Conservation (phyloP, 2,113 vertebrate genomes). For the Pseudonaja textilis region DNA sequence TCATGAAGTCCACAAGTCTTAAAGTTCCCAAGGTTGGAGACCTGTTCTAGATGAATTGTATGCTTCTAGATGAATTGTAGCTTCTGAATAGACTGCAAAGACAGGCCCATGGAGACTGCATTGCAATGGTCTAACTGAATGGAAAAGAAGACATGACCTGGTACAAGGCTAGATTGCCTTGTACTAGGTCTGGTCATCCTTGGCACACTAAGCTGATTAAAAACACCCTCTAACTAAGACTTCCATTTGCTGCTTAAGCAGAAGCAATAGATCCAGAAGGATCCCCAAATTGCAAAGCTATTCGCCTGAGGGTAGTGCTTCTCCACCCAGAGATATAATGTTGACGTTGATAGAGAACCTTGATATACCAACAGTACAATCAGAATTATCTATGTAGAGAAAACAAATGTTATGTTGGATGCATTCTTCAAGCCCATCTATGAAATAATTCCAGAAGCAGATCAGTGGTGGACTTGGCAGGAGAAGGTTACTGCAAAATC, state of each 20-base stretch:
- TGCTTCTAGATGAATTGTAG: neutral
- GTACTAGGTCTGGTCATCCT: neutral
- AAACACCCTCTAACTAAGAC: neutral
- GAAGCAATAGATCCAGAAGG: neutral
- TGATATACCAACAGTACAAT: neutral
- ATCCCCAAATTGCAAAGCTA: neutral
- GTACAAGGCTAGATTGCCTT: neutral
- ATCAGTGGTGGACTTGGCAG: too few species aligned
- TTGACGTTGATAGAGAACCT: neutral
- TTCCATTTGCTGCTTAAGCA: neutral
- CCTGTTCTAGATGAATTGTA: neutral
- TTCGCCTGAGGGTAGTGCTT: neutral
- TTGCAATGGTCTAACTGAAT: neutral
- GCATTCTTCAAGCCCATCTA: neutral
- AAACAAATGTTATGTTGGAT: neutral
- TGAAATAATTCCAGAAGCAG: neutral
- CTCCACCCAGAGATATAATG: neutral
- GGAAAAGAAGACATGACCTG: neutral
- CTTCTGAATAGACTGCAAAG: neutral
- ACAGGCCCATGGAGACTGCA: neutral
- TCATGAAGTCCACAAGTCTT: too few species aligned
- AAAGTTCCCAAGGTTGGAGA: too few species aligned
- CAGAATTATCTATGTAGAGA: neutral
- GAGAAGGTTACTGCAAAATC: too few species aligned
- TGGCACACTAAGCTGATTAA: neutral